A percentile compares a stretch with the other conserved stretches of the same genome.
These are phyloP conservation scores for Elymnias hypermnestra DNA, from an alignment of 1,140 invertebrate genomes.

Conservation along the genomic window DNA sequence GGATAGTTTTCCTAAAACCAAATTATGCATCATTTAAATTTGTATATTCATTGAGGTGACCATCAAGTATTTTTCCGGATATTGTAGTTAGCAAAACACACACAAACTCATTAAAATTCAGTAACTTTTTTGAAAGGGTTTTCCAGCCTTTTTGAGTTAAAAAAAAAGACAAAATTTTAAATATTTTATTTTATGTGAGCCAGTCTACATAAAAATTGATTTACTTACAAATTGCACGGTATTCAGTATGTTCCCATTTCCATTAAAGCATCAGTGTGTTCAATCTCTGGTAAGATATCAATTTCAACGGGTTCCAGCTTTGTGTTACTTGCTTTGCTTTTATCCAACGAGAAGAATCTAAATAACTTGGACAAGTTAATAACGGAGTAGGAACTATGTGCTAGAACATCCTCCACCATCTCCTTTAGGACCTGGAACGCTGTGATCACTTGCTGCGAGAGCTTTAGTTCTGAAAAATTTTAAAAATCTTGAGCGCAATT, in stretches of 20 bases:
- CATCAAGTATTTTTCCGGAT: too few species aligned
- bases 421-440: constrained; percentile 79
- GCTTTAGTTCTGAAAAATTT: constrained; percentile 61
- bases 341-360: constrained; percentile 61
- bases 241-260: constrained; percentile 54
- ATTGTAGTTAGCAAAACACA: too few species aligned
- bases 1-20: too few species aligned
- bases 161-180: too few species aligned
- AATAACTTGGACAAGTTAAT: constrained; percentile 80
- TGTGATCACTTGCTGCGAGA: constrained; percentile 63
- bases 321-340: constrained; percentile 35
- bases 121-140: too few species aligned
- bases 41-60: too few species aligned
- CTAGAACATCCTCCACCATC: constrained; percentile 78
- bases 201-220: too few species aligned
- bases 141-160: too few species aligned
- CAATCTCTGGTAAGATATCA: constrained; percentile 65
- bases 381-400: constrained; percentile 81
- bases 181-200: too few species aligned
- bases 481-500: constrained; percentile 17
- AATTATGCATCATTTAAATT: too few species aligned
- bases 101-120: too few species aligned
- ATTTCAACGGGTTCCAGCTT: constrained; percentile 58
- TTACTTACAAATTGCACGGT: neutral
- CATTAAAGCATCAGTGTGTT: constrained; percentile 64